These are phyloP conservation scores for Peromyscus californicus DNA, from an alignment of 2,113 vertebrate genomes.

Conservation along the genomic window DNA sequence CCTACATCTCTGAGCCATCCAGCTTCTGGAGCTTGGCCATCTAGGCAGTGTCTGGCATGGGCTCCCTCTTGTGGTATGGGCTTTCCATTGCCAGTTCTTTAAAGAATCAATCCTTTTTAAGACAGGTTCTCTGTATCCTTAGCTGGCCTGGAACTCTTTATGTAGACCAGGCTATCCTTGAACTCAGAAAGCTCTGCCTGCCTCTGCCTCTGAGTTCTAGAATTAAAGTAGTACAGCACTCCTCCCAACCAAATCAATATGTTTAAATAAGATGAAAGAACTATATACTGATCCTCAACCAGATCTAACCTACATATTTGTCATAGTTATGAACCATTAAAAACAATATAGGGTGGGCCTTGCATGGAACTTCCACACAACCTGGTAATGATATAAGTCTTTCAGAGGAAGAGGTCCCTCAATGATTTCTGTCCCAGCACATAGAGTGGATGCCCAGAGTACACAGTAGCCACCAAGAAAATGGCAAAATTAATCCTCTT, in stretches of 20 bases:
- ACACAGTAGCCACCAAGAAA: constrained; percentile 3
- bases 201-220: not conserved
- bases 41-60: not conserved
- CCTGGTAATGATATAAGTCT: not conserved
- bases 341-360: not conserved
- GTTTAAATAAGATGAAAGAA: not conserved
- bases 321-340: not conserved
- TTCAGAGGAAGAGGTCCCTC: not conserved
- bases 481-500: not conserved
- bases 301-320: not conserved
- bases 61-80: not conserved
- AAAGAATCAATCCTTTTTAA: not conserved
- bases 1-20: not conserved
- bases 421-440: not conserved
- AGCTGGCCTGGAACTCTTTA: not conserved
- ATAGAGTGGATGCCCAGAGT: not conserved
- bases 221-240: not conserved
- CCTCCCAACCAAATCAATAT: not conserved
- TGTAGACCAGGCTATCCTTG: not conserved
- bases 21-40: not conserved
- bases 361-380: not conserved
- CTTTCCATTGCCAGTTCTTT: not conserved
- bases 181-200: not conserved
- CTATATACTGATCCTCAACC: not conserved
- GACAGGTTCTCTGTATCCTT: not conserved